Evolutionary conservation across 2,113 vertebrate species (phyloP), one percentile per base, ranked within the genome.

Genomic region (Bubo blakistoni): DNA sequence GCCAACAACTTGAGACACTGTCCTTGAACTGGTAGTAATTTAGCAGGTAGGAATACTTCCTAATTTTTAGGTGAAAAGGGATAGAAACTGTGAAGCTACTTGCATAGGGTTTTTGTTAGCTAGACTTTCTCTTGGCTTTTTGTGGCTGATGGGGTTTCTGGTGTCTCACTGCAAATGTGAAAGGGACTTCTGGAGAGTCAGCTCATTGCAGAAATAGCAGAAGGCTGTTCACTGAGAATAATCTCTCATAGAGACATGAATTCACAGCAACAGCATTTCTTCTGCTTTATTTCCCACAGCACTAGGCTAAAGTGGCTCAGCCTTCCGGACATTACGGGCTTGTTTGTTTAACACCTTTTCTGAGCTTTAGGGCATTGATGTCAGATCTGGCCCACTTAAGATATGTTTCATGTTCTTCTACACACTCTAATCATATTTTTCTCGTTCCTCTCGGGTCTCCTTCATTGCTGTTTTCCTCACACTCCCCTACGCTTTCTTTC

Each of bases 261-360:
- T 95, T 95, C 93, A 90, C 84, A 95, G 91, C 87, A 87, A 47
- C 78, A 90, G 89, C 87, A 51, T 92, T 96, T 95, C 94, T 95
- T 95, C 89, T 87, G 84, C 91, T 95, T 94, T 97, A 91, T 94
- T 97, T 95, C 78, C 91, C 66, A 27, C 66, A 73, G 81, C 24
- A 20, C 81, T 72, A 12, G 16, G 66, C 90, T 92, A 24, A 94
- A 96, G 94, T 61, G 73, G 73, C 86, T 85, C 89, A 88, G 91
- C 70, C 70, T 94, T 84, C 91, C 4, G 16, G 61, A 90, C 73
- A 38, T 90, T 79, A 85, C 74, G 70, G 21, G 38, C 42, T 82
- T 74, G 44, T 77, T 88, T 93, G 59, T 90, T 86, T 90, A 90
- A 67, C 51, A 59, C 49, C 49, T 91, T 77, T 54, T 44, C 67